phyloP scores from a whole-genome alignment of 1,140 invertebrate genomes.

The Chrysomallon squamiferum region DNA sequence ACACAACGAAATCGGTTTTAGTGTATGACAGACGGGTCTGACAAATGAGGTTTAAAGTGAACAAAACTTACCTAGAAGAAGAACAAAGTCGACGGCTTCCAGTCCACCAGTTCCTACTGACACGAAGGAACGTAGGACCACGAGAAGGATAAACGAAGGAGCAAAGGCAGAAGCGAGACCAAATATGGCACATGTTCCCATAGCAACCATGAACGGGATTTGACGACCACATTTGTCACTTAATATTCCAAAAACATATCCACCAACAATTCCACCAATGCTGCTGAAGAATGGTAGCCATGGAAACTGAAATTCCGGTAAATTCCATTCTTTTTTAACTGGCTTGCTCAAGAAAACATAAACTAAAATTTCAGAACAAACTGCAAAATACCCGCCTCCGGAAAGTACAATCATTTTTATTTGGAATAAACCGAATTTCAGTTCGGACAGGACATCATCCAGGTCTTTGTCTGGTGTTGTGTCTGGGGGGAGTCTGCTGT shows the following conservation, averaged over 20 bases:
- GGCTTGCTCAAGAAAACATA: slow-evolving; percentile 53
- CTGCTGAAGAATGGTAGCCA: slow-evolving; percentile 43
- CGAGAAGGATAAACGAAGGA: slow-evolving; percentile 38
- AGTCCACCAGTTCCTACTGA: slow-evolving; percentile 47
- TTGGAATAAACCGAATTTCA: slow-evolving; percentile 51
- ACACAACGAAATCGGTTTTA: too few species aligned
- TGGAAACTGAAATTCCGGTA: slow-evolving; percentile 41
- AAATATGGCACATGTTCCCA: slow-evolving; percentile 38
- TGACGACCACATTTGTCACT: slow-evolving; percentile 52
- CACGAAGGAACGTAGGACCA: slow-evolving; percentile 40
- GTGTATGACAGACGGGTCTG: too few species aligned
- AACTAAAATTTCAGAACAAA: slow-evolving; percentile 51
- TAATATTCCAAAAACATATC: slow-evolving; percentile 42
- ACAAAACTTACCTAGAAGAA: slow-evolving; percentile 47
- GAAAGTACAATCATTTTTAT: slow-evolving; percentile 42
- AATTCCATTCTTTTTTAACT: slow-evolving; percentile 44
- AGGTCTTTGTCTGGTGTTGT: slow-evolving; percentile 13
- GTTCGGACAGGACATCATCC: slow-evolving; percentile 43
- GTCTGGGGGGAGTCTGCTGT: too few species aligned
- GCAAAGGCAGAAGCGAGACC: slow-evolving; percentile 43
- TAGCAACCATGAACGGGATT: slow-evolving; percentile 37
- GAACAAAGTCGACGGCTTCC: slow-evolving; percentile 45
- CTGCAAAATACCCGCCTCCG: slow-evolving; percentile 55
- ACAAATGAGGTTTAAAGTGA: too few species aligned
- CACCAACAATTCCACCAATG: slow-evolving; percentile 43